phyloP scores from a whole-genome alignment of 2,888 invertebrate species.

The Shargacucullia verbasci region DNA sequence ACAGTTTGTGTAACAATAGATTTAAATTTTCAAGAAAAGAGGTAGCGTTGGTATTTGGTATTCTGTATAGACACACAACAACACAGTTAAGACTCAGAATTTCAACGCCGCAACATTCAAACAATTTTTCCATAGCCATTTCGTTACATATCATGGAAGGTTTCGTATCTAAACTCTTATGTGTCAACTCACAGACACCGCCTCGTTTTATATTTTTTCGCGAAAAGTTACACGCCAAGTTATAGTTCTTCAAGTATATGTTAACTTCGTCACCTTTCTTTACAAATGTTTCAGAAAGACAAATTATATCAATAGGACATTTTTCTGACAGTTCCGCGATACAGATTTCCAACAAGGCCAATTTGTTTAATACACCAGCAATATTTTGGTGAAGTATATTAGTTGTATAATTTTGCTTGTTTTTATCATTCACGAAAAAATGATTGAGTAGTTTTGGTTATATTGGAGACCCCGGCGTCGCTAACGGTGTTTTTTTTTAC shows the following conservation, averaged over 20 bases:
- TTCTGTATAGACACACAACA: neutral
- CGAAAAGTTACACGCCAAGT: neutral
- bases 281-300: neutral
- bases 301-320: neutral
- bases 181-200: neutral
- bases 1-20: neutral
- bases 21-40: neutral
- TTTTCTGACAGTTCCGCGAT: no score
- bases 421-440: neutral
- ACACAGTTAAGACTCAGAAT: neutral
- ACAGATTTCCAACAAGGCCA: no score
- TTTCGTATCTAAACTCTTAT: neutral
- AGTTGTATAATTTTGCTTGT: neutral
- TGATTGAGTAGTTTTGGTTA: no score
- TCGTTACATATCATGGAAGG: neutral
- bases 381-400: neutral
- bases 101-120: slow-evolving; percentile 1
- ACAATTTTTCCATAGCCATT: neutral
- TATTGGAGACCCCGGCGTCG: no score
- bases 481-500: neutral
- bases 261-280: neutral
- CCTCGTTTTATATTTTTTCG: neutral
- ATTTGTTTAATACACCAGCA: neutral
- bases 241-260: neutral
- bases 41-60: neutral